Evolutionary conservation across 2,888 invertebrate genomes (phyloP).

Genomic region (Heteropelma amictum): DNA sequence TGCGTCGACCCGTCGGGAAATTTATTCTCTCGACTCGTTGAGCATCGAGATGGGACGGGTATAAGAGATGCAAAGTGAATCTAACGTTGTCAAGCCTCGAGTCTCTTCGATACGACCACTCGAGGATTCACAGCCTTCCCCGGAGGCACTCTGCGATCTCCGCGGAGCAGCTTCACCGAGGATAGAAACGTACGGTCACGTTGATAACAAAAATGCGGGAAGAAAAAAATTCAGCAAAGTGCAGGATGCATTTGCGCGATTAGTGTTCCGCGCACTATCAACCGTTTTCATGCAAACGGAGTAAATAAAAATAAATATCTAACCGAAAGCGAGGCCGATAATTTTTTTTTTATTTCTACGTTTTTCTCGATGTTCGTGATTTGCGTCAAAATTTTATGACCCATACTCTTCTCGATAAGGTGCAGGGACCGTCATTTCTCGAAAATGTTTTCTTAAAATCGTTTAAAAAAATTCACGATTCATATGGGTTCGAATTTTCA

Average conservation of each 20-base stretch:
- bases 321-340: too few species aligned
- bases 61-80: slow-evolving; percentile 59
- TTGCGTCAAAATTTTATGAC: too few species aligned
- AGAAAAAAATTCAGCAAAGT: background rate
- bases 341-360: too few species aligned
- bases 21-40: slow-evolving; percentile 58
- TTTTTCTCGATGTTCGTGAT: too few species aligned
- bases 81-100: slow-evolving; percentile 51
- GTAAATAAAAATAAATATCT: too few species aligned
- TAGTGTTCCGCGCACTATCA: too few species aligned
- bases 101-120: slow-evolving; percentile 55
- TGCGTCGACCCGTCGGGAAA: slow-evolving; percentile 50
- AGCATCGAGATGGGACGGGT: slow-evolving; percentile 13
- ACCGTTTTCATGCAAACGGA: too few species aligned
- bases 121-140: slow-evolving; percentile 44
- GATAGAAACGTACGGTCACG: background rate
- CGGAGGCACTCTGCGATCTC: slow-evolving; percentile 12
- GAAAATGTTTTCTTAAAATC: too few species aligned
- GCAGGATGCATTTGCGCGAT: background rate
- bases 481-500: too few species aligned
- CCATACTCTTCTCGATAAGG: too few species aligned
- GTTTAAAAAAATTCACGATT: too few species aligned
- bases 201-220: background rate
- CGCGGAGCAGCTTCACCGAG: background rate
- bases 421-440: too few species aligned